phyloP scores from a whole-genome alignment of 2,797 vertebrate genomes.

The Rhodeus uyekii region DNA sequence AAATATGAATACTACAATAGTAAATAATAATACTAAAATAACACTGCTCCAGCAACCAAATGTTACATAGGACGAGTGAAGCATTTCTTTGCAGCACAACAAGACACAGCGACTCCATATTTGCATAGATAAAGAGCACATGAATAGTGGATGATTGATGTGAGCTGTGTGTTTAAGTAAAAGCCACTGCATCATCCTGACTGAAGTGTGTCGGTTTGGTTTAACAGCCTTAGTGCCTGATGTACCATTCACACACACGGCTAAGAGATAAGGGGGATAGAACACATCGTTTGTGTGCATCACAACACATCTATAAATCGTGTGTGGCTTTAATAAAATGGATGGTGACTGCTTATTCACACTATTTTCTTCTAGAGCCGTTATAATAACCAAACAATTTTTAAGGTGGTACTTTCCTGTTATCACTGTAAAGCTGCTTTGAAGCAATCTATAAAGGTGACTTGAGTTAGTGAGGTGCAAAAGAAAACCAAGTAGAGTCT shows the following conservation, averaged over 20 bases:
- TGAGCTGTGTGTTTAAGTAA: not conserved
- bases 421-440: too few species aligned
- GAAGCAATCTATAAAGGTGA: too few species aligned
- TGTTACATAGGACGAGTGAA: not conserved
- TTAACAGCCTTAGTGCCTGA: not conserved
- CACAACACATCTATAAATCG: not conserved
- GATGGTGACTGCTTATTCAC: not conserved
- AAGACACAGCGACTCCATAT: not conserved
- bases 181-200: not conserved
- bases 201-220: not conserved
- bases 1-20: not conserved
- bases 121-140: not conserved
- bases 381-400: too few species aligned
- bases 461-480: not conserved
- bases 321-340: not conserved
- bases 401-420: too few species aligned
- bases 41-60: not conserved
- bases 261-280: constrained; percentile 21
- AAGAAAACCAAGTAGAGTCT: too few species aligned
- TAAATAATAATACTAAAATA: not conserved
- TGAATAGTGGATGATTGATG: not conserved
- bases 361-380: too few species aligned
- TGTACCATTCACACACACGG: not conserved
- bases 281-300: not conserved
- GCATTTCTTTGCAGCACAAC: not conserved